Evolutionary conservation across 2,113 vertebrate genomes (phyloP).

Genomic region (Nannobrachium achirus): DNA sequence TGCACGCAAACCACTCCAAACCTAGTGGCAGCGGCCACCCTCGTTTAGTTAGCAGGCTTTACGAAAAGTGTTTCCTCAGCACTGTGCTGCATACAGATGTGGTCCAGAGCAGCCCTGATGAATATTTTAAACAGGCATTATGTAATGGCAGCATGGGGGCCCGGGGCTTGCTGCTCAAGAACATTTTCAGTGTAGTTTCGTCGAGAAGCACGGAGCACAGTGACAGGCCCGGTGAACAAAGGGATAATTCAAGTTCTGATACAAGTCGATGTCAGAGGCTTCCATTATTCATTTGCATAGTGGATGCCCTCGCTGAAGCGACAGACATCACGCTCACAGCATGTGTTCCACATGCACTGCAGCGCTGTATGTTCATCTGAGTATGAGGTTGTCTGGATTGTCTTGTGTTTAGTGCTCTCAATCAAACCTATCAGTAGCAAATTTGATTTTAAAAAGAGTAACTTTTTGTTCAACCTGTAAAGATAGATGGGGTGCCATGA

Average conservation of each 20-base stretch:
- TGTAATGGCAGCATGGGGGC: constrained; percentile 60
- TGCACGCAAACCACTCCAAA: constrained; percentile 45
- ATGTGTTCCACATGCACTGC: constrained; percentile 10
- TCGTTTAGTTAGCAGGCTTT: constrained; percentile 61
- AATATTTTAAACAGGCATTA: constrained; percentile 78
- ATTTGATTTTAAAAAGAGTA: background rate
- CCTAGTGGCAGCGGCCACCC: constrained; percentile 40
- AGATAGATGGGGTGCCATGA: too few relatives aligned
- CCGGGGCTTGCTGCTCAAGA: constrained; percentile 45
- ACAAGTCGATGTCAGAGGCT: constrained; percentile 42
- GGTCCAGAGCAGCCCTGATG: constrained; percentile 62
- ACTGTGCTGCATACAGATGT: constrained; percentile 66
- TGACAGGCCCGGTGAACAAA: constrained; percentile 54
- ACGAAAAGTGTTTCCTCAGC: constrained; percentile 73
- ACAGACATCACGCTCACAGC: constrained; percentile 29
- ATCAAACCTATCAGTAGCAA: constrained; percentile 17
- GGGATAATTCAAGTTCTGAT: constrained; percentile 59
- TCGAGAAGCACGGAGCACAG: constrained; percentile 31
- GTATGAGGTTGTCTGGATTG: background rate
- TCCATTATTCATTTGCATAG: constrained; percentile 55
- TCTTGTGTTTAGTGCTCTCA: constrained; percentile 34
- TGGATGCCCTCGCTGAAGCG: constrained; percentile 34
- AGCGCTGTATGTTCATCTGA: constrained; percentile 2
- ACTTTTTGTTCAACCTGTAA: too few relatives aligned
- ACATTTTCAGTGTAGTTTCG: constrained; percentile 43